Base-by-base conservation (phyloP, 1,140 invertebrate species). In the Chrysomallon squamiferum region DNA sequence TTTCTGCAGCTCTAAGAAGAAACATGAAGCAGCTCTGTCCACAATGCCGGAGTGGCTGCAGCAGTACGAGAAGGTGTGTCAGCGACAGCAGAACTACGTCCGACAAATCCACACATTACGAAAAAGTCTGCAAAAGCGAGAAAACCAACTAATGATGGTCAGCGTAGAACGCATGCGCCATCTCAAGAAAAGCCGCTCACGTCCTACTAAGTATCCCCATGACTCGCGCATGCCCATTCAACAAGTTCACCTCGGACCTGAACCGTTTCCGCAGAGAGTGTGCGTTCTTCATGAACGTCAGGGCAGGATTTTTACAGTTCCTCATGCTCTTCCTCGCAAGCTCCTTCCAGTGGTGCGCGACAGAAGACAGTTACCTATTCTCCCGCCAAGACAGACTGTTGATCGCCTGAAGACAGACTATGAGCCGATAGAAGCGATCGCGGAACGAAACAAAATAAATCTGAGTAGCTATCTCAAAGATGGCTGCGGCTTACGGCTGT, bases 391-490 rank as follows among this genome's bases (percentile, higher is more conserved):
- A 27, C 25, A 63, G 33, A 50, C 66, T 5, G 62, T 74, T 32
- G 62, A 66, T 11, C 64, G 62, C n/a, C 69, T 68, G 59, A 74
- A 71, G 62, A 74, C 72, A 1, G 72, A 74, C 54, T 74, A 74
- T 47, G 72, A 74, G 60, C 59, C 72, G 1, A 71, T 74, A 29
- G 72, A 74, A 50, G 62, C 62, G 32, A 74, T 74, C 29, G 72
- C 72, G 13, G 66, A 64, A 29, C 22, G 72, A 22, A 74, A 74
- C 49, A 67, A 68, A 41, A 62, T 74, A 1, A 68, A 71, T 59
- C 59, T 66, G n/a, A 52, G 47, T 32, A 20, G 47, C 6, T 66
- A 66, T 49, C 18, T 66, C 11, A 47, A 52, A 62, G 32, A 45
- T 32, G 47, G 18, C 25, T 29, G 18, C 2, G 56, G 38, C 32